Evolutionary conservation across 1,140 invertebrate species (phyloP).

Genomic region (Drosophila pseudoobscura): DNA sequence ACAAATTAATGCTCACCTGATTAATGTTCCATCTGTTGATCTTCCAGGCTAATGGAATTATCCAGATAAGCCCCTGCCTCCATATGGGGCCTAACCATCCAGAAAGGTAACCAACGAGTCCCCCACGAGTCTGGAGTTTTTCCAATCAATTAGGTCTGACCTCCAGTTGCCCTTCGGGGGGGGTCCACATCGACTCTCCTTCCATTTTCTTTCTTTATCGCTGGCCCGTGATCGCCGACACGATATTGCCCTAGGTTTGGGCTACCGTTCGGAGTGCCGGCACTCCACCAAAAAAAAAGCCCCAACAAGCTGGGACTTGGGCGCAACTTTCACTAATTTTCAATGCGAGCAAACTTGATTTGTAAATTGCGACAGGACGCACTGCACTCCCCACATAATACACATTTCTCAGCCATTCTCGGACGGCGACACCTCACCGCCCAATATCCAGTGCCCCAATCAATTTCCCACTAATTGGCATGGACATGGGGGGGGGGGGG

Average conservation of each 20-base stretch:
- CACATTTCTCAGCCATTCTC: slow-evolving; percentile 58
- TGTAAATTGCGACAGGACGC: slow-evolving; percentile 63
- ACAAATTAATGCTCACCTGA: slow-evolving; percentile 15
- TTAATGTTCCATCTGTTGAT: slow-evolving; percentile 37
- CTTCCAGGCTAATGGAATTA: slow-evolving; percentile 45
- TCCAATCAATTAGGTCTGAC: slow-evolving; percentile 74
- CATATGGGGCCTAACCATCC: slow-evolving; percentile 22
- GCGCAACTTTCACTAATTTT: slow-evolving; percentile 72
- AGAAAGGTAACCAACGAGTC: slow-evolving; percentile 22
- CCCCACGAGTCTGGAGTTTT: slow-evolving; percentile 48
- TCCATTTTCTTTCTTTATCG: slow-evolving; percentile 41
- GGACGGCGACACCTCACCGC: background rate
- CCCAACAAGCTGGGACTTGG: slow-evolving; percentile 47
- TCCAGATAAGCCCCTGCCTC: slow-evolving; percentile 30
- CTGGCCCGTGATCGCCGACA: slow-evolving; percentile 67
- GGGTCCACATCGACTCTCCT: slow-evolving; percentile 9
- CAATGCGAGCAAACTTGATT: slow-evolving; percentile 66
- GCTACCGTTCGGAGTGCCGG: slow-evolving; percentile 50
- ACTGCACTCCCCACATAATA: slow-evolving; percentile 39
- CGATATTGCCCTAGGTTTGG: slow-evolving; percentile 79
- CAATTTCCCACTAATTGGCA: slow-evolving; percentile 48
- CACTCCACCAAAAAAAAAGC: slow-evolving; percentile 23
- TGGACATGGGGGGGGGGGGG: background rate
- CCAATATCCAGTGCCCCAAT: slow-evolving; percentile 29
- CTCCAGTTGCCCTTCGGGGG: slow-evolving; percentile 50